Percentiles rank a stretch among this genome's conserved stretches.
phyloP scores from a whole-genome alignment of 2,888 invertebrate genomes.

The Cryptocephalus primarius region DNA sequence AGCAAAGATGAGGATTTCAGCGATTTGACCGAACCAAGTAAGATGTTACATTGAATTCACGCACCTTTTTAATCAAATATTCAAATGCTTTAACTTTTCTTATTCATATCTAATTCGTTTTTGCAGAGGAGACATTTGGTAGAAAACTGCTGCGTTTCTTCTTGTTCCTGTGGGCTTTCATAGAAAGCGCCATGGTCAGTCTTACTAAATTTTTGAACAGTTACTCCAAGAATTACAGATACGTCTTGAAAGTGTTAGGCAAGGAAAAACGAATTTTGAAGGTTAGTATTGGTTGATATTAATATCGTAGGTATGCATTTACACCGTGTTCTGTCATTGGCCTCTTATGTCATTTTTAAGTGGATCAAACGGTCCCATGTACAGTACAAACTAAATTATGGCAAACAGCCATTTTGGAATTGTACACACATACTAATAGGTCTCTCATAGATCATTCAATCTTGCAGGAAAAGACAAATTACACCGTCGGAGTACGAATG shows the following conservation, averaged over 20 bases:
- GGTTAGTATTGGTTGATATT: conserved; percentile 38
- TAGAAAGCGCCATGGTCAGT: conserved; percentile 71
- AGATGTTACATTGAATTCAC: conserved; percentile 1
- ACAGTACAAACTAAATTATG: background rate
- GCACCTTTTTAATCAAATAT: too few species aligned
- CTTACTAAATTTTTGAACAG: conserved; percentile 73
- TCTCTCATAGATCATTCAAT: too few species aligned
- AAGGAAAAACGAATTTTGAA: conserved; percentile 83
- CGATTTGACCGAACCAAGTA: conserved; percentile 26
- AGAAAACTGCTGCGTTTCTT: conserved; percentile 44
- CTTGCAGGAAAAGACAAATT: conserved; percentile 57
- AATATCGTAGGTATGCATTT: too few species aligned
- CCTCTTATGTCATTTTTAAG: background rate
- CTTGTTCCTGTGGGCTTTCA: conserved; percentile 56
- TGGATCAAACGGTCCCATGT: background rate
- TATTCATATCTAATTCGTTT: background rate
- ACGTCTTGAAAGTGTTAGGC: conserved; percentile 79
- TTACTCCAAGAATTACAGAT: conserved; percentile 88
- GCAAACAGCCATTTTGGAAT: too few species aligned
- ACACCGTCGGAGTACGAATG: conserved; percentile 53
- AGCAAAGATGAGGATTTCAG: conserved; percentile 32
- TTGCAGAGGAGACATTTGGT: conserved; percentile 34
- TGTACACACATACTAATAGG: too few species aligned
- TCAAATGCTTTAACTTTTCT: too few species aligned
- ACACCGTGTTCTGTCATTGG: too few species aligned